A percentile compares a stretch with the other conserved stretches of the same genome.
phyloP scores from a whole-genome alignment of 2,888 invertebrate species.

The Stenurella melanura region DNA sequence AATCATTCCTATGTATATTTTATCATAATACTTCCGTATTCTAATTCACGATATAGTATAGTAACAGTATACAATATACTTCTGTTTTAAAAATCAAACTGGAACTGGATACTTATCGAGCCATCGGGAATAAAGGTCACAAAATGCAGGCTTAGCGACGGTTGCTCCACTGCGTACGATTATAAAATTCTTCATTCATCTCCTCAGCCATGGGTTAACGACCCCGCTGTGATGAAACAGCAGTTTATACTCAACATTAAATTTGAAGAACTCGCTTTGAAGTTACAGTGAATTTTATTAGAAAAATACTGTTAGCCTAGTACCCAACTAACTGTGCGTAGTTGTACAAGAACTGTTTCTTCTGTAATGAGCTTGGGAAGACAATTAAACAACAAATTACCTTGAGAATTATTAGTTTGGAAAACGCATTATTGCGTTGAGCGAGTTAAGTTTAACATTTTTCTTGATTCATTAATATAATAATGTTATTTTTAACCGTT shows the following conservation, averaged over 20 bases:
- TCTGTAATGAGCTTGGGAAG: constrained; percentile 22
- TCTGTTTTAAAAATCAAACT: neutral
- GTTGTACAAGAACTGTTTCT: constrained; percentile 41
- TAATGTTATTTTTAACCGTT: too few species aligned
- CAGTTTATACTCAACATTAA: constrained; percentile 18
- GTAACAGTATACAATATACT: neutral
- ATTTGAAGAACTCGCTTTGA: constrained; percentile 28
- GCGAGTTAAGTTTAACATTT: too few species aligned
- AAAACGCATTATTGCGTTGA: neutral
- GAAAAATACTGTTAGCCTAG: constrained; percentile 52
- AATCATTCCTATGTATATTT: too few species aligned
- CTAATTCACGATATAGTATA: too few species aligned
- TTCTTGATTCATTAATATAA: too few species aligned
- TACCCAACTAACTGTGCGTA: constrained; percentile 44
- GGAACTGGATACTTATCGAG: neutral
- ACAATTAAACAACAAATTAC: constrained; percentile 24
- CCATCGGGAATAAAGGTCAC: constrained; percentile 29
- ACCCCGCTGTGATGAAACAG: constrained; percentile 20
- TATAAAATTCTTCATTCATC: constrained; percentile 40
- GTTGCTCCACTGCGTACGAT: constrained; percentile 22
- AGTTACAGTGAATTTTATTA: constrained; percentile 46
- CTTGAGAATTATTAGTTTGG: constrained; percentile 8
- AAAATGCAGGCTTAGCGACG: constrained; percentile 23
- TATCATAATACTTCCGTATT: too few species aligned
- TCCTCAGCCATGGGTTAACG: constrained; percentile 31